These are phyloP conservation scores for Drosophila cardini DNA, from an alignment of 1,140 invertebrate genomes.

Conservation along the genomic window DNA sequence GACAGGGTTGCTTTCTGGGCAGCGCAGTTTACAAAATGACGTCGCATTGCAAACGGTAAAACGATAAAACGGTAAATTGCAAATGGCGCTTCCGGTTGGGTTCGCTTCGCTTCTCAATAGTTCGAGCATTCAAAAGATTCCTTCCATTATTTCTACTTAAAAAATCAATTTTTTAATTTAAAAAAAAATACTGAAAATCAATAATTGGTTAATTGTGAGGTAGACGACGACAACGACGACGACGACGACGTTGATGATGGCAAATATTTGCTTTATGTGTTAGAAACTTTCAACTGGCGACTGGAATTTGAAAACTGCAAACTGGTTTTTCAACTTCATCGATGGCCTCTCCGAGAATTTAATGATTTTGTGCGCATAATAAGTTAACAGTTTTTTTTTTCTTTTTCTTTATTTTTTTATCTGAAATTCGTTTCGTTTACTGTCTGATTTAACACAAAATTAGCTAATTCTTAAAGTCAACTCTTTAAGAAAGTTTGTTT, in stretches of 20 bases:
- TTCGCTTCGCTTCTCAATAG: neutral
- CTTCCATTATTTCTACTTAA: neutral
- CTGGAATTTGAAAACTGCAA: slow-evolving; percentile 47
- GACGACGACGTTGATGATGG: slow-evolving; percentile 41
- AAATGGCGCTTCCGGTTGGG: slow-evolving; percentile 49
- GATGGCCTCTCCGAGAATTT: slow-evolving; percentile 53
- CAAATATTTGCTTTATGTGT: slow-evolving; percentile 58
- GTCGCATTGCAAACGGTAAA: slow-evolving; percentile 23
- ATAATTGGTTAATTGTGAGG: slow-evolving; percentile 41
- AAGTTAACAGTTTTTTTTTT: slow-evolving; percentile 34
- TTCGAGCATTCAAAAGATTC: neutral
- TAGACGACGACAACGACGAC: slow-evolving; percentile 8
- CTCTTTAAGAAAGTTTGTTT: slow-evolving; percentile 65
- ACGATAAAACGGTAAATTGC: slow-evolving; percentile 38
- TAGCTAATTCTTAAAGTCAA: slow-evolving; percentile 56
- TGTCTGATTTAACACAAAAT: slow-evolving; percentile 54
- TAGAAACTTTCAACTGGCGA: slow-evolving; percentile 52
- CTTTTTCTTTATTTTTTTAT: too few relatives aligned
- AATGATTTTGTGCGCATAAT: slow-evolving; percentile 71
- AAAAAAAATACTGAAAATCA: too few relatives aligned
- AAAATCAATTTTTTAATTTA: too few relatives aligned
- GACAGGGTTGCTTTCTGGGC: slow-evolving; percentile 11
- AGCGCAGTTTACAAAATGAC: slow-evolving; percentile 71
- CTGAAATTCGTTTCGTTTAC: slow-evolving; percentile 33
- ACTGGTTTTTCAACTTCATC: slow-evolving; percentile 68